Conservation (phyloP, 1,140 invertebrate genomes). For the Magallana angulata region DNA sequence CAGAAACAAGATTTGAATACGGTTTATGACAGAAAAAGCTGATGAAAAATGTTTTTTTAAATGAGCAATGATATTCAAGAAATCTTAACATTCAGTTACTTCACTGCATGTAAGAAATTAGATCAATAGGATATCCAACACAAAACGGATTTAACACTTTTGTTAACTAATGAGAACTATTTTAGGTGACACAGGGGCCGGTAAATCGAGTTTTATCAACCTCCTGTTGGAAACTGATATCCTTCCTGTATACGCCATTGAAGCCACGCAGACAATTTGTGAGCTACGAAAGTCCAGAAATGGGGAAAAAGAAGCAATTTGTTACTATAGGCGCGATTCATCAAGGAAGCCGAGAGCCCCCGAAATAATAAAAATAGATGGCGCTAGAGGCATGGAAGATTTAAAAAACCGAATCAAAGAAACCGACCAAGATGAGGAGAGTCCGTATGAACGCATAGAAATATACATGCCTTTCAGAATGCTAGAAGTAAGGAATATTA, state of each 20-base stretch:
- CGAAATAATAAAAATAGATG: conserved; percentile 10
- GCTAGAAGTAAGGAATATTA: conserved; percentile 55
- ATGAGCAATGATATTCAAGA: too few relatives aligned
- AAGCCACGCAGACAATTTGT: conserved; percentile 67
- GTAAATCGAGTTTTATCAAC: conserved; percentile 71
- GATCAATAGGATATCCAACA: too few relatives aligned
- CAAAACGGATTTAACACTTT: too few relatives aligned
- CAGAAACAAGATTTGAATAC: too few relatives aligned
- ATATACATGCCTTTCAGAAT: conserved; percentile 67
- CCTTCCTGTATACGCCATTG: conserved; percentile 64
- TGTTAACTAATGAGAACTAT: background rate
- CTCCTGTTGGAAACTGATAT: conserved; percentile 64
- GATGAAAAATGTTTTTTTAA: too few relatives aligned
- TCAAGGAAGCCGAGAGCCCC: conserved; percentile 21
- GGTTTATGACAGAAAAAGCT: too few relatives aligned
- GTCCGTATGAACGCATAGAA: conserved; percentile 65
- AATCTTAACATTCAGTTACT: too few relatives aligned
- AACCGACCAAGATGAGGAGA: conserved; percentile 60
- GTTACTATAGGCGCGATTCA: conserved; percentile 33
- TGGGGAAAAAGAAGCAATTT: conserved; percentile 57
- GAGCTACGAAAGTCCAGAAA: conserved; percentile 63
- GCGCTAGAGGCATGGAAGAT: conserved; percentile 27
- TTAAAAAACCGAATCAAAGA: conserved; percentile 45
- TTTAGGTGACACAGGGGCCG: conserved; percentile 69
- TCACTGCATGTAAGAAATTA: too few relatives aligned